Base-by-base conservation (phyloP, 2,797 vertebrate genomes). In the Hybognathus amarus region DNA sequence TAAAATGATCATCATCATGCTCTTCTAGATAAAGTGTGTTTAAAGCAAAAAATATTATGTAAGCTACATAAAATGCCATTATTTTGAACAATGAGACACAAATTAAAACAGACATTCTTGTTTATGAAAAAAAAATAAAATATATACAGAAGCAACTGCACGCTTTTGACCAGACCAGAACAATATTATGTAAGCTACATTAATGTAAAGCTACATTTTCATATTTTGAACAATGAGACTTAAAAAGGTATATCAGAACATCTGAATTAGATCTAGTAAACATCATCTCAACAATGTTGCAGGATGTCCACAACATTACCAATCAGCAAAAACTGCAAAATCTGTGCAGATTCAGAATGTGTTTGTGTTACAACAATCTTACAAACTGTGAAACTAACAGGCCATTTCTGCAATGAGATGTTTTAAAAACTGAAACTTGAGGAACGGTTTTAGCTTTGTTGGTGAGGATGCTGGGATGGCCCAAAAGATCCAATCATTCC, bases 131-230 rank as follows among this genome's bases (percentile, higher is more conserved):
- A 45, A 45, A 1, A 1, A 4, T 24, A 59, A 59, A 74, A 92
- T n/a, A 79, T 79, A 90, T 97, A 2, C 95, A 96, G 77, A 95
- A 96, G 64, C 95, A 95, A 1, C 91, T 98, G 84, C 95, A 97
- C 73, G 92, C 92, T 75, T n/a, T 93, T 99, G 90, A 96, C 96
- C 2, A 82, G n/a, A 87, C 2, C 97, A 98, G 90, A 99, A 98
- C 89, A 98, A 97, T 15, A 27, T 27, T 22, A 73, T 33, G 17
- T 73, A 73, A 47, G 8, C 17, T 73, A 50, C 69, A 52, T 20
- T 15, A 45, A 45, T 5, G 45, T 45, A 45, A 45, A 45, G 45
- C 45, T 5, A 47, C 45, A 47, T 47, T 47, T 15, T 47, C 13
- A 47, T 15, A 15, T 47, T 47, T 47, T 47, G 4, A 47, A 18